Evolutionary conservation across 1,140 invertebrate genomes (phyloP).

Genomic region (Leptopilina clavipes): DNA sequence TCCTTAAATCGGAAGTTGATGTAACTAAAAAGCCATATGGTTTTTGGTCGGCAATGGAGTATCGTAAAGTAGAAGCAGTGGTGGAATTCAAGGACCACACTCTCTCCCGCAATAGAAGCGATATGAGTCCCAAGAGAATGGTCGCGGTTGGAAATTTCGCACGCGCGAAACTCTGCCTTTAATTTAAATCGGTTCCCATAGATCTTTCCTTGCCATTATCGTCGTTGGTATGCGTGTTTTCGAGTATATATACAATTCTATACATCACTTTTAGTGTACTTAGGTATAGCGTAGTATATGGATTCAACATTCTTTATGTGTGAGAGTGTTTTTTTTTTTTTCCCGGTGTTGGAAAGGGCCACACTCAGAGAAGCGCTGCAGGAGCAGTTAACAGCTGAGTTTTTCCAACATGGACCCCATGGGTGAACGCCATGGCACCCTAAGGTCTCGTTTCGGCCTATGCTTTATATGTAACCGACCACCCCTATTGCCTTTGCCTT

Average conservation of each 20-base stretch:
- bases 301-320: background rate
- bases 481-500: slow-evolving; percentile 53
- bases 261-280: slow-evolving; percentile 6
- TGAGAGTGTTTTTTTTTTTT: slow-evolving; percentile 21
- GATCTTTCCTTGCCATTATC: slow-evolving; percentile 52
- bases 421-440: slow-evolving; percentile 68
- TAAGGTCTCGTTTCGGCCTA: slow-evolving; percentile 69
- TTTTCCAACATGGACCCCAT: slow-evolving; percentile 70
- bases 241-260: slow-evolving; percentile 39
- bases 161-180: slow-evolving; percentile 56
- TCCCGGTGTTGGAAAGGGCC: background rate
- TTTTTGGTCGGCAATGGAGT: no score
- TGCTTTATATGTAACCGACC: slow-evolving; percentile 67
- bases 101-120: slow-evolving; percentile 36
- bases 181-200: slow-evolving; percentile 61
- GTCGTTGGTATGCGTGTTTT: slow-evolving; percentile 43
- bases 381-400: slow-evolving; percentile 69
- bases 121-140: slow-evolving; percentile 52
- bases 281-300: background rate
- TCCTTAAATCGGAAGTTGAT: no score
- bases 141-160: slow-evolving; percentile 49
- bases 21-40: no score
- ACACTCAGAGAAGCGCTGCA: slow-evolving; percentile 56
- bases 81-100: slow-evolving; percentile 30
- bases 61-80: background rate